Base-by-base conservation (phyloP, 1,140 invertebrate genomes). In the Zaprionus vittiger region DNA sequence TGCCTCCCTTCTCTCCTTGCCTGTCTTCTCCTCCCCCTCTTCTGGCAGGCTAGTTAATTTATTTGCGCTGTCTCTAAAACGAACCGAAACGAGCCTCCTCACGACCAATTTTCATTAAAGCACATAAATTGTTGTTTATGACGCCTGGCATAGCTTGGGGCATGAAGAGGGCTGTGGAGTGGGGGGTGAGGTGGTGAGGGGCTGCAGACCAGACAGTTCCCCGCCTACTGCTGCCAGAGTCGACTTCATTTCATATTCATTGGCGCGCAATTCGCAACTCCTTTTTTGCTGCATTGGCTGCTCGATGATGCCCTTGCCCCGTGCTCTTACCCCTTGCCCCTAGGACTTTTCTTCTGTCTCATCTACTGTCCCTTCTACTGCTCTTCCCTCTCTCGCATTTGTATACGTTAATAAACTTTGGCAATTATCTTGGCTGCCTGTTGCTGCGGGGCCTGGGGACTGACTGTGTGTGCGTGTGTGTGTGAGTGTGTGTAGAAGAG, bases 61-160 rank as follows among this genome's bases (percentile, higher is more conserved):
- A 85, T 85, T 73, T 86, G 75, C 67, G 68, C 73, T 59, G 67
- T 80, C 78, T 47, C 41, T 69, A 80, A 79, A 81, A 79, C 68
- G 72, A 47, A 17, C 41, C 69, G 62, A 65, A 68, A 63, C 54
- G 54, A 73, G 74, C 77, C 69, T 76, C 77, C 69, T 76, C 68
- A 76, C 84, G 71, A 87, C 84, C 85, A 89, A 89, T 89, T 89
- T 89, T 77, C 84, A 89, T 89, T 89, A 89, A 90, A 81, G 81
- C 85, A 73, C 83, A 77, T 84, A 89, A 90, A 89, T 89, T 89
- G 84, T 90, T 89, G 85, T 89, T 90, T 89, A 89, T 84, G 84
- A 57, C 81, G 55, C 65, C 57, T 59, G 31, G 22, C 59, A 67
- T 63, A 54, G 37, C 41, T 64, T 34, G 55, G 61, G 44, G 57